These are phyloP conservation scores for Hipparchia semele DNA, from an alignment of 2,888 invertebrate genomes.

Conservation along the genomic window DNA sequence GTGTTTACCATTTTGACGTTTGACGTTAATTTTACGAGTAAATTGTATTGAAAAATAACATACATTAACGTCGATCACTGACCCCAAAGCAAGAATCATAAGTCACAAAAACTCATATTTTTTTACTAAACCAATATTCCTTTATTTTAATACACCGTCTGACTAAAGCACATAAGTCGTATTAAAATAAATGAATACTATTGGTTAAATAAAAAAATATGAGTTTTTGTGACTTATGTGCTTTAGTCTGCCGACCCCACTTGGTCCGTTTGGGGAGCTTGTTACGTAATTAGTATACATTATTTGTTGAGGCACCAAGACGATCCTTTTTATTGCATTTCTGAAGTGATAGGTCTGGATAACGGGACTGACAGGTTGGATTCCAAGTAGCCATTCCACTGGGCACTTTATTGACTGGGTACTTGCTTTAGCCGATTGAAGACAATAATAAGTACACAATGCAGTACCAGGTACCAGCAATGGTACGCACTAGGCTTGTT, in stretches of 20 bases:
- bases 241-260: no score
- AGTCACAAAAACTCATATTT: no score
- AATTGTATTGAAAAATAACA: no score
- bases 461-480: conserved; percentile 13
- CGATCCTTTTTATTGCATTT: conserved; percentile 38
- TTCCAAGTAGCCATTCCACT: conserved; percentile 40
- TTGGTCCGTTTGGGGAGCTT: background rate
- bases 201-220: no score
- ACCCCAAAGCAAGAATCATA: background rate
- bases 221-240: no score
- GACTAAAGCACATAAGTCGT: no score
- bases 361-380: conserved; percentile 37
- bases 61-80: background rate
- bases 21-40: no score
- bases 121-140: no score
- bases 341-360: conserved; percentile 37
- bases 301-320: background rate
- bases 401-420: conserved; percentile 30
- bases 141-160: no score
- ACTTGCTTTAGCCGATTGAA: conserved; percentile 29
- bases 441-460: conserved; percentile 37
- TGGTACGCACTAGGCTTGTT: conserved; percentile 1
- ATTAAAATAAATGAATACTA: no score
- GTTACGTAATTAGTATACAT: background rate
- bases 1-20: no score